Percentiles rank a stretch among this genome's conserved stretches.
Conservation (phyloP, 2,113 vertebrate genomes). For the Chloropsis cyanopogon region DNA sequence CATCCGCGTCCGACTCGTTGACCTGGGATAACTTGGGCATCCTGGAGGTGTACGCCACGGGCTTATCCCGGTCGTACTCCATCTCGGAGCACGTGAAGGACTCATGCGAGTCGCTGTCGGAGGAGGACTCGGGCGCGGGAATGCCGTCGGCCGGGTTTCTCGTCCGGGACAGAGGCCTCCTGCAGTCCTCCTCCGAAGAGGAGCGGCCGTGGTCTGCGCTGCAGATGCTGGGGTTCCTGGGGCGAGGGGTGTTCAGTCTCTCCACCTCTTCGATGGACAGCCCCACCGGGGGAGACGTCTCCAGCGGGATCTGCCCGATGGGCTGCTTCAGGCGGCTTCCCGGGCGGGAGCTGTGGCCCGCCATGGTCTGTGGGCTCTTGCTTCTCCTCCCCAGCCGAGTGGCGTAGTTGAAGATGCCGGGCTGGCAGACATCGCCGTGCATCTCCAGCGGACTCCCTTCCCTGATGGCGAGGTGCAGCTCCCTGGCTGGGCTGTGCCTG, state of each 20-base stretch:
- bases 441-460: constrained; percentile 88
- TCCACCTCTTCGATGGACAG: constrained; percentile 97
- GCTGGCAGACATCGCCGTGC: constrained; percentile 84
- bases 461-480: constrained; percentile 86
- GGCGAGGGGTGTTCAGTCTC: constrained; percentile 93
- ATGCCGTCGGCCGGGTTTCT: constrained; percentile 94
- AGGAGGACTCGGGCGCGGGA: constrained; percentile 92
- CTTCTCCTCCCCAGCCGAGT: constrained; percentile 90
- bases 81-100: constrained; percentile 99
- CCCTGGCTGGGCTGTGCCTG: constrained; percentile 88
- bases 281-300: constrained; percentile 88
- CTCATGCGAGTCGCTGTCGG: constrained; percentile 97
- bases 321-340: constrained; percentile 94
- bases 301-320: constrained; percentile 87
- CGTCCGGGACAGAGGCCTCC: constrained; percentile 88
- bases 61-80: constrained; percentile 95
- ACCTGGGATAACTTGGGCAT: constrained; percentile 97
- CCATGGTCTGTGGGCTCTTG: constrained; percentile 94
- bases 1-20: constrained; percentile 96
- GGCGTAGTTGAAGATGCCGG: constrained; percentile 89
- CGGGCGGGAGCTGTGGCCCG: constrained; percentile 83
- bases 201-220: constrained; percentile 96
- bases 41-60: constrained; percentile 84
- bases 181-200: constrained; percentile 92
- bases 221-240: constrained; percentile 95